Base-by-base conservation (phyloP, 2,888 invertebrate species). In the Nomada flava region DNA sequence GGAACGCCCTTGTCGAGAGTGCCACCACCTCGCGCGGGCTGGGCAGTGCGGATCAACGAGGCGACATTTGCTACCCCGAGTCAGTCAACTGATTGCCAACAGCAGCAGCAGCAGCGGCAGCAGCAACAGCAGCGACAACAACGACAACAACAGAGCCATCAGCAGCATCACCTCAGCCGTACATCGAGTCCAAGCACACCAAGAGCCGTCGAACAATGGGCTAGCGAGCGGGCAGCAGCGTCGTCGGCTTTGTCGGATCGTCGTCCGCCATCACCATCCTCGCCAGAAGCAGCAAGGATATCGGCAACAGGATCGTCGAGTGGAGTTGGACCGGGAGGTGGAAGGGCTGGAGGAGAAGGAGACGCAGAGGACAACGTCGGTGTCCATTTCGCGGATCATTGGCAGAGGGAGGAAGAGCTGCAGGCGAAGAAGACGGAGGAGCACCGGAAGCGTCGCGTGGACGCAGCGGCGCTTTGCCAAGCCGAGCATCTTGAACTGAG, bases 401-500 rank as follows among this genome's bases (percentile, higher is more conserved):
- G 85, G 76, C 83, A 88, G 87, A 79, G 87, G 83, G 82, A 83
- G 79, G 69, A 86, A 83, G 87, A 86, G 86, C 74, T 89, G 88
- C 87, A 88, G 89, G 79, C 88, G 88, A 87, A 83, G 89, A 86
- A 88, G 89, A 86, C 89, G 88, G 89, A 86, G 88, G 89, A 88
- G 80, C 79, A 81, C 64, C 79, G 73, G 47, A 82, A 72, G 47
- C 86, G 69, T 77, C 85, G 79, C 81, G 81, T 71, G 75, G 73
- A 87, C 79, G 60, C 80, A 83, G 83, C 89, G 89, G 90, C 90
- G 92, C 96, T 96, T 95, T 96, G 96, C 95, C 95, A 95, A 95
- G 95, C 94, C 96, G 94, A 86, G 89, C 88, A 87, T 89, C 88
- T 91, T 85, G 91, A 91, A 86, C 71, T 91, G 87, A 90, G 90